Evolutionary conservation across 2,888 invertebrate genomes (phyloP), one percentile per base, ranked within the genome.

Genomic region (Fragum fragum): DNA sequence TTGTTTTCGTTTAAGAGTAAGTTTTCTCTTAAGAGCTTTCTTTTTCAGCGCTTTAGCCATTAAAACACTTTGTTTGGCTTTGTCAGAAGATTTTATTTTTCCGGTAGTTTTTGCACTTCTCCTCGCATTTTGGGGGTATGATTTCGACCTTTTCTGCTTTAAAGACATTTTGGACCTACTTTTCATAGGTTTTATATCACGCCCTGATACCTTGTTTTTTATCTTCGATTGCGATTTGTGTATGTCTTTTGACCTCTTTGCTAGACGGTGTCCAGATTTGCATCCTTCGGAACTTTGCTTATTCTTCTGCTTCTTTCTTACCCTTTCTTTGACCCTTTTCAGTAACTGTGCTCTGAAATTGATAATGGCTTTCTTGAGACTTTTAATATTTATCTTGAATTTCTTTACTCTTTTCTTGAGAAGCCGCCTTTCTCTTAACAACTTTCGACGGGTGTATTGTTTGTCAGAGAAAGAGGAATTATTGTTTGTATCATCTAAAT

Each of bases 1-100:
- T 57, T 28, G 70, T 57, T 26, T 47, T 16, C 63, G 66, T 63
- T 47, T 66, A 26, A 21, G 52, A 23, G n/a, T 55, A 39, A 32
- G 57, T 28, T 66, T 66, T 18, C 47, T 66, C 23, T 66, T 66
- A 5, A 42, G 1, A 11, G 42, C 66, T 18, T 66, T 42, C 2
- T 23, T 39, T 42, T 39, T 66, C 1, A 66, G 42, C n/a, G 66
- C 39, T 39, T 66, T 66, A 11, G 66, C 66, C 3, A 39, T 5
- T 2, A 26, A 66, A n/a, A 23, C 42, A 9, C 23, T 39, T 36
- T 23, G 42, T 11, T 21, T 39, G 0, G n/a, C 9, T 26, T 66
- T 66, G 39, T 0, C 16, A 11, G 28, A 32, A 2, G 1, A 14
- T 2, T 61, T 61, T 29, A 3, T 9, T 1, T n/a, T 29, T n/a